Percentiles rank a stretch among this genome's conserved stretches.
Conservation (phyloP, 2,888 invertebrate genomes). For the Colletes collaris region DNA sequence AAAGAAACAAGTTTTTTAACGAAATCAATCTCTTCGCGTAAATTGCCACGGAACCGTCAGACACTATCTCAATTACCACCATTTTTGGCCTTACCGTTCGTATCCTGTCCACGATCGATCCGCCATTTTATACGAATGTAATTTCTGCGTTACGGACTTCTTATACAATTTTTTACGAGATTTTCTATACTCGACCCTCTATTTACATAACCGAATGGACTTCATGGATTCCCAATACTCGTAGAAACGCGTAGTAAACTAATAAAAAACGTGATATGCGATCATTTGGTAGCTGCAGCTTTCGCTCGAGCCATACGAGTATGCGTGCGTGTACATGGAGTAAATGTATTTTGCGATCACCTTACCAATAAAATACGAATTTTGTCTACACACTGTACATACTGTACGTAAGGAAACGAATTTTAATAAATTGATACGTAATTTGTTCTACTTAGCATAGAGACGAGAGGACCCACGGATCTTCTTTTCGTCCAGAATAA, state of each 20-base stretch:
- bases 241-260: background rate
- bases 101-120: slow-evolving; percentile 15
- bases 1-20: background rate
- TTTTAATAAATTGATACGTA: slow-evolving; percentile 4
- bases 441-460: background rate
- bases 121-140: slow-evolving; percentile 12
- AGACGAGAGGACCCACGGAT: background rate
- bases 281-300: background rate
- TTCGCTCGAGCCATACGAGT: background rate
- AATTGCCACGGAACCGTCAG: background rate
- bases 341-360: slow-evolving; percentile 13
- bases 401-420: slow-evolving; percentile 21
- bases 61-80: no score
- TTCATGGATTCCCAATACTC: background rate
- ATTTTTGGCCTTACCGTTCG: background rate
- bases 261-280: background rate
- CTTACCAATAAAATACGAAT: slow-evolving; percentile 16
- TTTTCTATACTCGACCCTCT: slow-evolving; percentile 5
- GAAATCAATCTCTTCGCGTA: background rate
- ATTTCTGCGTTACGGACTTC: slow-evolving; percentile 3
- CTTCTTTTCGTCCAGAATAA: background rate
- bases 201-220: background rate
- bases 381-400: slow-evolving; percentile 25
- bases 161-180: slow-evolving; percentile 15
- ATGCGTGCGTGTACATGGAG: background rate